Percentiles rank a stretch among this genome's conserved stretches.
Conservation (phyloP, 35 echinoderm and acorn worm genomes). For the Strongylocentrotus purpuratus region DNA sequence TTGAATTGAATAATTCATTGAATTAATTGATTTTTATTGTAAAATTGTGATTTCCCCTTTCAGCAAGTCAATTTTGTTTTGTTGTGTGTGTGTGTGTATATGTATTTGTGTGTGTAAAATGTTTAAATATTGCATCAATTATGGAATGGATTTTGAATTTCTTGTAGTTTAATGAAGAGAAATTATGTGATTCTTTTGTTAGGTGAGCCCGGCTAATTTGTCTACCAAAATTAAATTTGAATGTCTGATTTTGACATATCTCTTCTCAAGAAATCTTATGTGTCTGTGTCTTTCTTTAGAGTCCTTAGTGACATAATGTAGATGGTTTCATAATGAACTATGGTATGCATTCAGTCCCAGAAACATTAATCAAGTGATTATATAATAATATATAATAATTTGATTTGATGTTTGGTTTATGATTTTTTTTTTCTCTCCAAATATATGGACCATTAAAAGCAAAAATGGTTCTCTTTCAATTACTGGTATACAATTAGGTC, state of each 20-base stretch:
- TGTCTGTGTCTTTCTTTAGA: not conserved
- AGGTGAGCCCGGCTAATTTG: conserved; percentile 25
- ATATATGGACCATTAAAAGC: too few relatives aligned
- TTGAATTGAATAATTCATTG: not conserved
- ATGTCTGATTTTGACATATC: conserved; percentile 43
- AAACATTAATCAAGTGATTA: too few relatives aligned
- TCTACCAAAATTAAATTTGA: conserved; percentile 31
- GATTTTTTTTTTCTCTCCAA: too few relatives aligned
- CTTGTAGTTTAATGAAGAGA: conserved; percentile 8
- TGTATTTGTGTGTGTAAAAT: conserved; percentile 46
- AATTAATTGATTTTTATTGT: not conserved
- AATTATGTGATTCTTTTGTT: conserved; percentile 23
- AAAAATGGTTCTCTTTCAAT: too few relatives aligned
- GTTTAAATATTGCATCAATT: conserved; percentile 44
- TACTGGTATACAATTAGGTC: too few relatives aligned
- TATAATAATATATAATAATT: too few relatives aligned
- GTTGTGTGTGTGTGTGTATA: conserved; percentile 22
- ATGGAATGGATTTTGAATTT: conserved; percentile 32
- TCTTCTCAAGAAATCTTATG: conserved; percentile 7
- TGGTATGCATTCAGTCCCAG: too few relatives aligned
- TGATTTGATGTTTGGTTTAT: too few relatives aligned
- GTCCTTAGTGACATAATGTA: too few relatives aligned
- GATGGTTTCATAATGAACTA: not conserved
- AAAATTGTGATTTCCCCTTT: not conserved
- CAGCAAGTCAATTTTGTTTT: conserved; percentile 13